A percentile compares a stretch with the other conserved stretches of the same genome.
phyloP scores from a whole-genome alignment of 92 coral and sea anemone species.

The Zoanthus sansibaricus region DNA sequence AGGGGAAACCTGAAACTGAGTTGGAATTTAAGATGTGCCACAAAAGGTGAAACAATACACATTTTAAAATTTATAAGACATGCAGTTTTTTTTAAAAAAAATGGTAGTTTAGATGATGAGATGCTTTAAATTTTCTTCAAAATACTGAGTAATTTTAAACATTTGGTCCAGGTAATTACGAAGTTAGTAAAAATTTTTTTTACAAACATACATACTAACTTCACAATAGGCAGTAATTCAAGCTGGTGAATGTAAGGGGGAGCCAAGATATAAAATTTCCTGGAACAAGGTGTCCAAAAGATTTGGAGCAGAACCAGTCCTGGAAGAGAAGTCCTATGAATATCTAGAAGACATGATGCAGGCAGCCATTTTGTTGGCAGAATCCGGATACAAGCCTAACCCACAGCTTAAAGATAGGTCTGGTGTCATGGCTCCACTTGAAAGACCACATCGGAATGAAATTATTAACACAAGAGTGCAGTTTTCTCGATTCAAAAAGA shows the following conservation, averaged over 20 bases:
- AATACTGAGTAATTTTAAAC: too few relatives aligned
- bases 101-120: too few relatives aligned
- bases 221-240: constrained; percentile 27
- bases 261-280: constrained; percentile 41
- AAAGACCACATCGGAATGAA: constrained; percentile 38
- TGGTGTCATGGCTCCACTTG: constrained; percentile 23
- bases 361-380: constrained; percentile 37
- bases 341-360: constrained; percentile 35
- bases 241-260: constrained; percentile 43
- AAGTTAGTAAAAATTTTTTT: too few relatives aligned
- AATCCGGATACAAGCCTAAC: neutral
- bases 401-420: constrained; percentile 9
- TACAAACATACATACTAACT: too few relatives aligned
- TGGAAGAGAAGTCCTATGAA: constrained; percentile 21
- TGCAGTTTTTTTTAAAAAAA: too few relatives aligned
- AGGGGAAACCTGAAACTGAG: too few relatives aligned
- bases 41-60: too few relatives aligned
- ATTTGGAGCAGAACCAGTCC: constrained; percentile 49
- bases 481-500: constrained; percentile 25
- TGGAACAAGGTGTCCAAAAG: constrained; percentile 42
- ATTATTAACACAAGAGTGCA: constrained; percentile 23
- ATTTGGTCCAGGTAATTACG: too few relatives aligned
- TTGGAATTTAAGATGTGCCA: too few relatives aligned
- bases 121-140: too few relatives aligned
- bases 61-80: too few relatives aligned